These are phyloP conservation scores for Diplolepis rosae DNA, from an alignment of 2,888 invertebrate genomes.

Conservation along the genomic window DNA sequence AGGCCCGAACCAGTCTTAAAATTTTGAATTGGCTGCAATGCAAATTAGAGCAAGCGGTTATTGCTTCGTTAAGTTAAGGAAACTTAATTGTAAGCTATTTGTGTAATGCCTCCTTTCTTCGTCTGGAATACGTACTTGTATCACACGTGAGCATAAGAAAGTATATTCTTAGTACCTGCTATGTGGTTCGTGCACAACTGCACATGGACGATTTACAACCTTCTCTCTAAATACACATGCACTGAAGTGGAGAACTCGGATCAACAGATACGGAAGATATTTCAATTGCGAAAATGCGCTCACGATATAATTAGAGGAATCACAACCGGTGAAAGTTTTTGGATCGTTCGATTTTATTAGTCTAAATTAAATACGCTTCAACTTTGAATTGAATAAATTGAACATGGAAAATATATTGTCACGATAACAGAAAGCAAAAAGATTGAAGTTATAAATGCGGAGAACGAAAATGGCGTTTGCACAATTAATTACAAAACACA, in stretches of 20 bases:
- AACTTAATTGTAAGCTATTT: slow-evolving; percentile 49
- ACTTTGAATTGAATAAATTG: too few relatives aligned
- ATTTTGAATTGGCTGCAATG: slow-evolving; percentile 42
- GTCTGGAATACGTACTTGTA: slow-evolving; percentile 47
- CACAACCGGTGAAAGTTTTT: background rate
- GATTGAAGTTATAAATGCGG: background rate
- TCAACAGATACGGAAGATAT: slow-evolving; percentile 32
- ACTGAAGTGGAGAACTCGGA: slow-evolving; percentile 29
- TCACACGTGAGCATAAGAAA: slow-evolving; percentile 43
- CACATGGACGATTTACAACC: slow-evolving; percentile 46
- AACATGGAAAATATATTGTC: slow-evolving; percentile 4
- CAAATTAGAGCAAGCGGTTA: slow-evolving; percentile 48
- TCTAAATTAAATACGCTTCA: too few relatives aligned
- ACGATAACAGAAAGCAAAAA: background rate
- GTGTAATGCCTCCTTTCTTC: slow-evolving; percentile 47
- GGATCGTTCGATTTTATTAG: background rate
- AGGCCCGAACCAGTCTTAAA: too few relatives aligned
- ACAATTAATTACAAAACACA: slow-evolving; percentile 59
- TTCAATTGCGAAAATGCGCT: background rate
- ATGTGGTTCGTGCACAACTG: slow-evolving; percentile 45
- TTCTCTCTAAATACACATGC: slow-evolving; percentile 45
- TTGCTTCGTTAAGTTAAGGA: slow-evolving; percentile 47
- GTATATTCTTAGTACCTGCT: slow-evolving; percentile 47
- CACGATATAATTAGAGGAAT: background rate
- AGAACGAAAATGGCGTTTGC: slow-evolving; percentile 33